phyloP scores from a whole-genome alignment of 2,113 vertebrate species.

The Mus pahari region DNA sequence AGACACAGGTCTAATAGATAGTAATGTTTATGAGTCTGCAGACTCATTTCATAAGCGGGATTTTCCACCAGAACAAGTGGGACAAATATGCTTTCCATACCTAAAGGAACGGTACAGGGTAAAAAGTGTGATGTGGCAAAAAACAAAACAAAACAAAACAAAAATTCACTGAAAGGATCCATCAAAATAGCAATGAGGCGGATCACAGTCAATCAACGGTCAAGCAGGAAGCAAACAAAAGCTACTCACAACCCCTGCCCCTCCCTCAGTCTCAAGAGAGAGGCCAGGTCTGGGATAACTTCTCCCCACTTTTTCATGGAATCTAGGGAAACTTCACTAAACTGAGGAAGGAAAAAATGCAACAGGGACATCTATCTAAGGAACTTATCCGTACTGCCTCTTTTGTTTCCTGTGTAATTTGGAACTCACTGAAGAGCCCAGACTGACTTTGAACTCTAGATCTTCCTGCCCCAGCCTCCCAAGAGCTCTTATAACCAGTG shows the following conservation, averaged over 20 bases:
- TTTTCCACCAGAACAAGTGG: conserved; percentile 16
- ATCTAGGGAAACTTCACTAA: conserved; percentile 44
- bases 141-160: no score
- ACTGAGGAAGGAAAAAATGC: neutral
- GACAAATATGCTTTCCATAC: neutral
- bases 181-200: conserved; percentile 51
- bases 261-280: neutral
- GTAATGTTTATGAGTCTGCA: conserved; percentile 1
- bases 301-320: conserved; percentile 5
- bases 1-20: neutral
- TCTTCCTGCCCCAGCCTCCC: neutral
- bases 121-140: conserved; percentile 52
- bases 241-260: neutral
- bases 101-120: conserved; percentile 16
- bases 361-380: neutral
- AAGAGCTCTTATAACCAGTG: neutral
- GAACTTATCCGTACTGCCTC: neutral
- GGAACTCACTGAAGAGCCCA: neutral
- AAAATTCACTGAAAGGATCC: conserved; percentile 50
- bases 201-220: neutral
- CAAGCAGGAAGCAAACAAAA: conserved; percentile 2
- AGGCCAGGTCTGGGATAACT: neutral
- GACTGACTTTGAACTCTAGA: no score
- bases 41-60: conserved; percentile 47
- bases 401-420: neutral